Base-by-base conservation (phyloP, 2,113 vertebrate genomes). In the Baryphthengus martii region DNA sequence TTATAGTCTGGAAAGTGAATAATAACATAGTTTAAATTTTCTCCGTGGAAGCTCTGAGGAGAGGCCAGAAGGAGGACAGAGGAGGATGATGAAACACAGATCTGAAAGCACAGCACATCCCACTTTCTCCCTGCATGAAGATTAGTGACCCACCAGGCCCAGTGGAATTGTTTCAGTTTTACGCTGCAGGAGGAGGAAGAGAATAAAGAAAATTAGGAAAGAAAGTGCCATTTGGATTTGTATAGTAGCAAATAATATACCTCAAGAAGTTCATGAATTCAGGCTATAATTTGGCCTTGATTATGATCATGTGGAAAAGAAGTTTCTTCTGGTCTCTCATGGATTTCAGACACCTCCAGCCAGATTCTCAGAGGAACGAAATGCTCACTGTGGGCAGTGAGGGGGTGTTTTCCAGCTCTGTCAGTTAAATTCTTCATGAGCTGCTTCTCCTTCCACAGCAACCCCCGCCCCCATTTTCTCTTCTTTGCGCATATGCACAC, bases 321-420 rank as follows among this genome's bases (percentile, higher is more conserved):
- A 62, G 39, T 14, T 94, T 71, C 61, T 92, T 62, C 55, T 93
- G 58, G 11, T 75, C 52, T 75, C 67, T 47, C 11, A 7, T 26
- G 53, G 68, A 63, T 90, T 66, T 70, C 7, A 68, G 76, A 70
- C 26, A 83, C 58, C 79, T 81, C 73, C 83, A 96, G 73, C 5
- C 72, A 86, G 52, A 21, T 66, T 90, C 81, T 56, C 7, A 24
- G 52, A 68, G 58, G 79, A 68, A 78, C 39, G 58, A 76, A 76
- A 45, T 68, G 72, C 74, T 93, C 42, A 2, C 66, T 37, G 92
- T 93, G 93, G 94, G 92, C 85, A 90, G 70, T 11, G 11, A 62
- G 68, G 94, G 79, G 76, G 94, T 70, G 61, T 91, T 87, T 90
- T 33, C 63, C 78, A 84, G 90, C 81, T 87, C 79, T 68, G 75